Evolutionary conservation across 2,797 vertebrate species (phyloP).

Genomic region (Gobionotothen gibberifrons): DNA sequence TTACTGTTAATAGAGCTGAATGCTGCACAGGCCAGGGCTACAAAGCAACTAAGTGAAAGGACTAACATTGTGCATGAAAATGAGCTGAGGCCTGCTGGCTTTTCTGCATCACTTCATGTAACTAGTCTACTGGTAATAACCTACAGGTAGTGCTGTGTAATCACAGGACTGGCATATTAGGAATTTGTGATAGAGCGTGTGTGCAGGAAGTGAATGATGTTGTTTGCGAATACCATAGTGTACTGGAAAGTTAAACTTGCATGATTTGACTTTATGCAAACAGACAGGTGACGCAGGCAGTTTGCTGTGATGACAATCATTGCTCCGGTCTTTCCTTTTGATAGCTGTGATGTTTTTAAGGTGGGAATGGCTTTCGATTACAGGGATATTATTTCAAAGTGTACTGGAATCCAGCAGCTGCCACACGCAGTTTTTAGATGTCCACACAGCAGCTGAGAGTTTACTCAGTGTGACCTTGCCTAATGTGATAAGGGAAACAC

Average conservation of each 20-base stretch:
- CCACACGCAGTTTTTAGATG: conserved; percentile 30
- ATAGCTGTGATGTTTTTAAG: not conserved
- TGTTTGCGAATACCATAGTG: conserved; percentile 23
- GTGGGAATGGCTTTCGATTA: not conserved
- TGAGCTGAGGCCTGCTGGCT: conserved; percentile 16
- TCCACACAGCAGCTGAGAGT: conserved; percentile 70
- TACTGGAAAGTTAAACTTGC: conserved; percentile 40
- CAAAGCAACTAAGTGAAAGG: conserved; percentile 35
- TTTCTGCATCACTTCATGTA: conserved; percentile 2
- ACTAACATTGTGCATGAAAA: conserved; percentile 17
- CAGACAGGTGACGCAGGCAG: conserved; percentile 1
- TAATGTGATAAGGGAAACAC: conserved; percentile 71
- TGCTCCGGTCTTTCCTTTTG: not conserved
- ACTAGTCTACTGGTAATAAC: conserved; percentile 18
- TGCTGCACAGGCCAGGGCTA: conserved; percentile 46
- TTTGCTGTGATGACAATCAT: not conserved
- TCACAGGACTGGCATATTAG: conserved; percentile 3
- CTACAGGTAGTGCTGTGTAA: conserved; percentile 10
- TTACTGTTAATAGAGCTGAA: conserved; percentile 62
- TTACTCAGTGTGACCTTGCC: conserved; percentile 76
- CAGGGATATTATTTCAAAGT: conserved; percentile 22
- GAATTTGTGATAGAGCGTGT: conserved; percentile 18
- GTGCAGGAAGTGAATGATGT: conserved; percentile 14
- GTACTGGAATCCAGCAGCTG: conserved; percentile 50
- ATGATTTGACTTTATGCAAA: conserved; percentile 78